Evolutionary conservation across 2,888 invertebrate genomes (phyloP), one percentile per base, ranked within the genome.

Genomic region (Drosophila robusta): DNA sequence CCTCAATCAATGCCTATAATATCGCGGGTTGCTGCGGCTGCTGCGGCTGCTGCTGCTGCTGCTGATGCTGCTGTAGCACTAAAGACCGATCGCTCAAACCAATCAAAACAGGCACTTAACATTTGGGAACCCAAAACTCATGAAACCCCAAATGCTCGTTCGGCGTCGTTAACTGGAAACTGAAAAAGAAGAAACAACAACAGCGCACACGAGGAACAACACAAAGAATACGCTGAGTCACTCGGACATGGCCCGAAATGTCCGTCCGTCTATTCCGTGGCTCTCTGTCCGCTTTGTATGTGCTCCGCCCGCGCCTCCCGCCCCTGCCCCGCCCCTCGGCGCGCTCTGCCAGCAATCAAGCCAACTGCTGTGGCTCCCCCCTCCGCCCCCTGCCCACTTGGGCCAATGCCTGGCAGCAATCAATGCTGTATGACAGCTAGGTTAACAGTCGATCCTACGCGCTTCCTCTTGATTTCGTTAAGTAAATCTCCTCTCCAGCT

Each of bases 391-490:
- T 2, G 1, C 9, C 32, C 12, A 54, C 42, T 32, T 52, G 65
- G 64, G 67, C 56, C 76, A 36, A 46, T 78, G 75, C 75, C 82
- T 82, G 66, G 58, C 41, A 71, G 83, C 88, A 84, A 84, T 84
- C 83, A 84, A 84, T 84, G 83, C 86, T 84, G 83, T 86, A 85
- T 88, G 89, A 85, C 84, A 85, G 84, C 87, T 87, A 83, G 89
- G 89, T 80, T 88, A 88, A 76, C 87, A 70, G 80, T 68, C 79
- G 86, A 82, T 87, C 74, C 83, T 82, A 84, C 83, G 83, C 87
- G 87, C 87, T 86, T 87, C 87, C 87, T 88, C 87, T 88, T 87
- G 85, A 85, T 85, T 85, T 85, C 81, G 89, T 85, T 85, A 89
- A 89, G 89, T 89, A 85, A 85, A 85, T 89, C 85, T 84, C 80